Conservation (phyloP, 1,140 invertebrate species). For the Dendrolimus punctatus region DNA sequence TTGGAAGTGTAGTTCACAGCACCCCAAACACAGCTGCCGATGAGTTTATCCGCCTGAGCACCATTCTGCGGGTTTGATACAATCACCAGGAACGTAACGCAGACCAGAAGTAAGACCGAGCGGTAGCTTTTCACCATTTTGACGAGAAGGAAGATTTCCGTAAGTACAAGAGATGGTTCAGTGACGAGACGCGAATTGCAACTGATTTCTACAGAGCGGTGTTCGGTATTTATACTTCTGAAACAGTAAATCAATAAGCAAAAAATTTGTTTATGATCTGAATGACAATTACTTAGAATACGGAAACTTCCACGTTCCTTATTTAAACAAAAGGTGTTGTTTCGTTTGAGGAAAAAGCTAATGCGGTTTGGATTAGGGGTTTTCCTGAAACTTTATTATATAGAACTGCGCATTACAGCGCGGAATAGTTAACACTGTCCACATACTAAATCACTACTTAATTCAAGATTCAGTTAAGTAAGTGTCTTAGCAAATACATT, state of each 20-base stretch:
- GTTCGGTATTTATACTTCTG: background rate
- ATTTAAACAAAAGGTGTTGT: no score
- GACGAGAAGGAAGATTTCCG: background rate
- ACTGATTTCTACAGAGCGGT: background rate
- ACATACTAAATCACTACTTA: no score
- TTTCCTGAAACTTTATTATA: no score
- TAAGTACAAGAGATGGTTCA: background rate
- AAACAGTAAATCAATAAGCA: background rate
- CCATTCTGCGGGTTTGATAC: constrained; percentile 14
- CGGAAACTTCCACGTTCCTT: no score
- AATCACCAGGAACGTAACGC: constrained; percentile 20
- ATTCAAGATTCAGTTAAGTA: no score
- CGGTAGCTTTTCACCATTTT: constrained; percentile 3
- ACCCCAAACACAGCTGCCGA: constrained; percentile 28
- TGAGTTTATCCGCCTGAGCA: constrained; percentile 13
- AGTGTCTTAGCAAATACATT: no score
- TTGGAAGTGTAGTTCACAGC: constrained; percentile 24
- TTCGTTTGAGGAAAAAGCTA: no score
- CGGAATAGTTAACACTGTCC: no score
- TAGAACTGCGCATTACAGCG: no score
- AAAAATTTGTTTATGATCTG: no score
- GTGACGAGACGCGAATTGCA: constrained; percentile 1
- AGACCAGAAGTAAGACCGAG: constrained; percentile 17
- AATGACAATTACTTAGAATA: no score
- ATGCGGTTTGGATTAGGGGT: no score